phyloP scores from a whole-genome alignment of 1,140 invertebrate genomes.

The Cephus cinctus region DNA sequence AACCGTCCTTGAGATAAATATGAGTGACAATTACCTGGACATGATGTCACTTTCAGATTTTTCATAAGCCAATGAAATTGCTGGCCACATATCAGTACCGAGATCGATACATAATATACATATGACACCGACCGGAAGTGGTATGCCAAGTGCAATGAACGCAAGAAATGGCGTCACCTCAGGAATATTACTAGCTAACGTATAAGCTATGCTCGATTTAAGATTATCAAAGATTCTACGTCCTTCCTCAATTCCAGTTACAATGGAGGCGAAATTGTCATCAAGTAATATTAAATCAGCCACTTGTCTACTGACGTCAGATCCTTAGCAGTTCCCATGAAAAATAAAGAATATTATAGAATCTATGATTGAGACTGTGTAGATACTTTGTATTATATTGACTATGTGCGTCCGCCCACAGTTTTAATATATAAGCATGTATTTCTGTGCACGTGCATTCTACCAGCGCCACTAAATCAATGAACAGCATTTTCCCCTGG shows the following conservation, averaged over 20 bases:
- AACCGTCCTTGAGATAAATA: not conserved
- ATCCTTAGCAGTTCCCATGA: too few species aligned
- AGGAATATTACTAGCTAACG: slow-evolving; percentile 85
- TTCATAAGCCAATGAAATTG: slow-evolving; percentile 88
- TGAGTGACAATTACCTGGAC: slow-evolving; percentile 54
- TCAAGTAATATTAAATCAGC: slow-evolving; percentile 92
- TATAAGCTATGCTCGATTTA: slow-evolving; percentile 92
- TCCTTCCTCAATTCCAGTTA: slow-evolving; percentile 87
- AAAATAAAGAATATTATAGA: too few species aligned
- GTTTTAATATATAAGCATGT: too few species aligned
- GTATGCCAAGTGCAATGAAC: slow-evolving; percentile 82
- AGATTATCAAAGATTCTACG: slow-evolving; percentile 89
- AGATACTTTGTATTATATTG: too few species aligned
- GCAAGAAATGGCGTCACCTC: slow-evolving; percentile 87
- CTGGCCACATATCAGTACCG: slow-evolving; percentile 79
- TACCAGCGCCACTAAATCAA: too few species aligned
- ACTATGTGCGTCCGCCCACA: too few species aligned
- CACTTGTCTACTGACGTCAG: slow-evolving; percentile 81
- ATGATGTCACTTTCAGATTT: slow-evolving; percentile 85
- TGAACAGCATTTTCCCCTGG: too few species aligned
- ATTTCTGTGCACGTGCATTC: too few species aligned
- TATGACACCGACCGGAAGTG: slow-evolving; percentile 78
- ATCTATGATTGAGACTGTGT: too few species aligned
- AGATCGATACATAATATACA: slow-evolving; percentile 85
- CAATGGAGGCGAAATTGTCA: slow-evolving; percentile 91